phyloP scores from a whole-genome alignment of 2,797 vertebrate genomes.

The Chaunax sp. region DNA sequence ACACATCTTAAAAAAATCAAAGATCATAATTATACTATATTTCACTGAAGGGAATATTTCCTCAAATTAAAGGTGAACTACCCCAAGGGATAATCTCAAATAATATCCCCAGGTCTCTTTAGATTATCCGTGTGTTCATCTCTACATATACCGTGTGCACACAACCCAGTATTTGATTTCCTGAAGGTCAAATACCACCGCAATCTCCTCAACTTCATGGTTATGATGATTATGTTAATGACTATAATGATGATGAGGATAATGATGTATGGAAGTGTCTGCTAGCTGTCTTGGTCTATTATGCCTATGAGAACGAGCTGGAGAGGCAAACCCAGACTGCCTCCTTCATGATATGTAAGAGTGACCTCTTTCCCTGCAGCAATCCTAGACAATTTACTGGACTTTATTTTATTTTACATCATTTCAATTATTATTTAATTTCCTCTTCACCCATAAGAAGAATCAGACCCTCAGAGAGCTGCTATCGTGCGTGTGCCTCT shows the following conservation, averaged over 20 bases:
- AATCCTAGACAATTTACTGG: conserved; percentile 35
- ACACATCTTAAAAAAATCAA: neutral
- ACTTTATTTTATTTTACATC: conserved; percentile 53
- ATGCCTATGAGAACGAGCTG: conserved; percentile 7
- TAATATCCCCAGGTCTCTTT: neutral
- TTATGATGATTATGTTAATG: conserved; percentile 56
- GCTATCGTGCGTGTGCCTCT: conserved; percentile 14
- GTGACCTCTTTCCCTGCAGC: conserved; percentile 42
- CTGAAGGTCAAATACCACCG: conserved; percentile 45
- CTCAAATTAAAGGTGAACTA: too few relatives aligned
- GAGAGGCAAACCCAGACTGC: conserved; percentile 11
- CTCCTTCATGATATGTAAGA: conserved; percentile 43
- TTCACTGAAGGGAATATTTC: too few relatives aligned
- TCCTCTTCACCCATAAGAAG: conserved; percentile 25
- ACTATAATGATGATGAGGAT: conserved; percentile 56
- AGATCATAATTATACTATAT: neutral
- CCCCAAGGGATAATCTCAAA: neutral
- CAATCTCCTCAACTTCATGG: conserved; percentile 45
- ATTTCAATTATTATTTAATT: too few relatives aligned
- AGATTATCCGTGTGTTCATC: neutral
- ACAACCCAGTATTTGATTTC: conserved; percentile 14
- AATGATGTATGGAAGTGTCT: conserved; percentile 52
- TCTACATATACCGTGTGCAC: neutral
- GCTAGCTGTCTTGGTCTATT: conserved; percentile 31
- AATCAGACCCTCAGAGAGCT: conserved; percentile 26